Evolutionary conservation across 2,113 vertebrate genomes (phyloP).

Genomic region (Brachypteracias leptosomus): DNA sequence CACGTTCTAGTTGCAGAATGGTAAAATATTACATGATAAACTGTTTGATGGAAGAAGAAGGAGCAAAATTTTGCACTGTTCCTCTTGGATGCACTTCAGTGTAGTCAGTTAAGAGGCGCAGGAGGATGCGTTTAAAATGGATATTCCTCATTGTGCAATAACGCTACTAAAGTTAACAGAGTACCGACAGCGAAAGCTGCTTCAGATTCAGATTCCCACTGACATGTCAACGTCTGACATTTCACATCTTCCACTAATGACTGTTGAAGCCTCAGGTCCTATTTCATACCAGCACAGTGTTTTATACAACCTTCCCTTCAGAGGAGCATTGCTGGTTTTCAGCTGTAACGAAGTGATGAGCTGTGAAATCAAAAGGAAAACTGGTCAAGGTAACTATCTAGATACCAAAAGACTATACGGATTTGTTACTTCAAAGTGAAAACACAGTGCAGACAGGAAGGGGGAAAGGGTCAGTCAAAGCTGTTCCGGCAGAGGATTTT

Average conservation of each 20-base stretch:
- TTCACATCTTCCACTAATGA: not conserved
- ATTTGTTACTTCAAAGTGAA: constrained; percentile 9
- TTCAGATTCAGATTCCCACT: not conserved
- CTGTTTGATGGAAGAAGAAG: not conserved
- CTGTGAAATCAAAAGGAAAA: not conserved
- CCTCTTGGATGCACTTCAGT: not conserved
- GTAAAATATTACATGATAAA: not conserved
- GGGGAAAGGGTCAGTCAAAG: not conserved
- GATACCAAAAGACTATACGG: not conserved
- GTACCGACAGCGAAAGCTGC: not conserved
- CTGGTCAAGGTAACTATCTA: not conserved
- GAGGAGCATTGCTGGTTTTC: not conserved
- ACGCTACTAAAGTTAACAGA: not conserved
- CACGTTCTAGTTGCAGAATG: not conserved
- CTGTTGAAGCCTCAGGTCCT: not conserved
- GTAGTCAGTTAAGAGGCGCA: not conserved
- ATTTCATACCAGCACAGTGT: not conserved
- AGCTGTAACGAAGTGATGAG: not conserved
- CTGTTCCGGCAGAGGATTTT: not conserved
- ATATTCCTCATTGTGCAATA: not conserved
- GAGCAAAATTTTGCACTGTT: not conserved
- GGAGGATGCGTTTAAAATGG: not conserved
- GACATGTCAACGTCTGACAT: not conserved
- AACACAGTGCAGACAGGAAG: not conserved
- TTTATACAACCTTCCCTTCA: not conserved